These are phyloP conservation scores for Mesorhabditis belari DNA, from an alignment of 2,888 invertebrate species.

Conservation along the genomic window DNA sequence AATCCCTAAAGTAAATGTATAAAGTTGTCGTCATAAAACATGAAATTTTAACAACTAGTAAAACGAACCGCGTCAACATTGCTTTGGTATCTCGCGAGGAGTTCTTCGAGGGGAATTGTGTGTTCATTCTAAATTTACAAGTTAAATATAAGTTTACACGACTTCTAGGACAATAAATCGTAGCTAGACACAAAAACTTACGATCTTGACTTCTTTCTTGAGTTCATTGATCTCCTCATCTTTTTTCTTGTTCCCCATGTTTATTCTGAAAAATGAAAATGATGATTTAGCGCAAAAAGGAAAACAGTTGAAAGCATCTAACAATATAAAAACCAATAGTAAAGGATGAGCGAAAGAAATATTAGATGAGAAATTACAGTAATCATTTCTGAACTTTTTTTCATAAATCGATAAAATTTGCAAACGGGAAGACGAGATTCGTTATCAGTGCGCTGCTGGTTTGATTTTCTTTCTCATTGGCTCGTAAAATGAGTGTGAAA, in stretches of 20 bases:
- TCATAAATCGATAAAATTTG: too few relatives aligned
- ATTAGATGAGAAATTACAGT: too few relatives aligned
- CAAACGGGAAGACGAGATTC: too few relatives aligned
- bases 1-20: slow-evolving; percentile 68
- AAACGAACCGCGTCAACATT: slow-evolving; percentile 86
- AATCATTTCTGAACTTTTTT: too few relatives aligned
- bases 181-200: neutral
- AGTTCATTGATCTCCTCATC: slow-evolving; percentile 42
- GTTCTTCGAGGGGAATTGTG: slow-evolving; percentile 90
- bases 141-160: neutral
- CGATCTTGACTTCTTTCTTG: slow-evolving; percentile 47
- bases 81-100: slow-evolving; percentile 90
- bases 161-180: neutral
- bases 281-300: neutral
- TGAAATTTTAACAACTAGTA: slow-evolving; percentile 7
- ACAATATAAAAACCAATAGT: too few relatives aligned
- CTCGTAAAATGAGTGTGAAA: too few relatives aligned
- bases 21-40: neutral
- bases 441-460: too few relatives aligned
- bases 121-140: slow-evolving; percentile 73
- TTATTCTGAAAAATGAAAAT: slow-evolving; percentile 13
- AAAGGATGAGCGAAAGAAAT: too few relatives aligned
- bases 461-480: too few relatives aligned
- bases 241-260: slow-evolving; percentile 39
- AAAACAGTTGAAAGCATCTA: neutral